Base-by-base conservation (phyloP, 2,113 vertebrate genomes). In the Uria aalge region DNA sequence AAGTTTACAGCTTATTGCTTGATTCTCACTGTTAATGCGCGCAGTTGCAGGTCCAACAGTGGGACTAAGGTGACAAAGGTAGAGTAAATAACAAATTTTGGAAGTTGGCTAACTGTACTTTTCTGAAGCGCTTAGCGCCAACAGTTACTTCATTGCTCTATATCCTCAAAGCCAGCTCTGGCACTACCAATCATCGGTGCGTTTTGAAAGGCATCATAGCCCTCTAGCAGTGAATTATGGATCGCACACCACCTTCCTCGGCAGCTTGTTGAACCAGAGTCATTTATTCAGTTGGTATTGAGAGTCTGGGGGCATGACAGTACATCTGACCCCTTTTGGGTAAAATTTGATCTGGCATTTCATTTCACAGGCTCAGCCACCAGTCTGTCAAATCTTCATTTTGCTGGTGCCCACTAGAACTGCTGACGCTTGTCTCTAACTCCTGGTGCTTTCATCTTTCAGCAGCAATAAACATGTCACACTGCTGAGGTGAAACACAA, bases 381-480 rank as follows among this genome's bases (percentile, higher is more conserved):
- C 55, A 94, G 98, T 98, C 98, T 98, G 98, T 98, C 98, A 98
- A 98, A 98, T 98, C 98, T 98, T 98, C 98, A 98, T 98, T 98
- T 98, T 98, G 98, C 97, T 93, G 98, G 98, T 98, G 97, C 98
- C 98, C 98, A 98, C 97, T 97, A 98, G 98, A 99, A 98, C 94
- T 98, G 98, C 98, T 98, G 98, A 98, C 98, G 98, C 98, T 97
- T 97, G 97, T 98, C 97, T 98, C 98, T 97, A 97, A 95, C 98
- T 98, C 98, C 97, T 97, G 98, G 92, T 81, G 98, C 98, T 99
- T 98, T 98, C 98, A 98, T 98, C 98, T 99, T 98, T 98, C 98
- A 98, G 98, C 85, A 24, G 98, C 99, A 98, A 99, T 99, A 99
- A 99, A 99, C 99, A 99, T 99, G 99, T 99, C 99, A 99, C 98